Evolutionary conservation across 2,797 vertebrate species (phyloP), one percentile per base, ranked within the genome.

Genomic region (Salarias fasciatus): DNA sequence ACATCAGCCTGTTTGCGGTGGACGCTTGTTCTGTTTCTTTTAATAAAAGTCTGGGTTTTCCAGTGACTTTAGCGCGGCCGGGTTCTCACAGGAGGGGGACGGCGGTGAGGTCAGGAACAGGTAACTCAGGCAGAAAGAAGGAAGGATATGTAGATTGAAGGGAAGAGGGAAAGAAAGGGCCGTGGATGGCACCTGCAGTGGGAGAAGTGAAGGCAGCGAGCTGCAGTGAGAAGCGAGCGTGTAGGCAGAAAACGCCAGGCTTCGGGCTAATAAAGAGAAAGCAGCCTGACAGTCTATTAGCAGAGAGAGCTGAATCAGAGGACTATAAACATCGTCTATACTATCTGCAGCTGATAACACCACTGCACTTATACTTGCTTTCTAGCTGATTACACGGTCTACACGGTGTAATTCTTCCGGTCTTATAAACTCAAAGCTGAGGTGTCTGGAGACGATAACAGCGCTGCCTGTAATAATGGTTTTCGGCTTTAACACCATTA

Each of bases 301-400:
- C 53, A 38, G 33, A 73, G 66, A 80, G 18, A 69, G 81, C 83
- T 85, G 79, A 89, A 85, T 89, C 80, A 83, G 82, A 82, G 6
- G 51, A 59, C 69, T 69, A 62, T 78, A 87, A 87, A 85, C 76
- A 79, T 28, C 18, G 49, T 31, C 57, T 77, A 30, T 57, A 53
- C 69, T 66, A 80, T 84, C 67, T 63, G 54, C 57, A 66, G 75
- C 77, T 78, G 86, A 88, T 83, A 89, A 88, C 74, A 63, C 55
- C 0, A n/a, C 57, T 56, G 72, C 77, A 84, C 69, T 68, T 73
- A 70, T 18, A 31, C 65, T 14, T 53, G 72, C 56, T 71, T 77
- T 82, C 81, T 56, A 68, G 80, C 83, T 87, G 82, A 89, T 87
- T 77, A 79, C 57, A 45, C 13, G 12, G 68, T 66, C 44, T 55